Evolutionary conservation across 2,888 invertebrate genomes (phyloP).

Genomic region (Agriopis aurantiaria): DNA sequence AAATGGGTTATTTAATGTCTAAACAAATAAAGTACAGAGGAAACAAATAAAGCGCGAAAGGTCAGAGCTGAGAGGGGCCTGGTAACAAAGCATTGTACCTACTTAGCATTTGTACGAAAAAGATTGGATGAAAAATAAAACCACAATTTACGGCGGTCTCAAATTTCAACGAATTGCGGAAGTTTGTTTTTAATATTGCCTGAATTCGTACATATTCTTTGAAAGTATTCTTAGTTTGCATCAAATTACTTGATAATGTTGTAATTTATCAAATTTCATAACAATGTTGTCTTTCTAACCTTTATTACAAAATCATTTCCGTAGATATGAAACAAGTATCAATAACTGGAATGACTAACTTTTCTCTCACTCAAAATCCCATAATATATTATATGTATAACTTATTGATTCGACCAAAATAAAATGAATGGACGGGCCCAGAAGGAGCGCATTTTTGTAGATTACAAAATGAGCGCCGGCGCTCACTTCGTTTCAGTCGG

Average conservation of each 20-base stretch:
- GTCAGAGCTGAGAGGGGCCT: background rate
- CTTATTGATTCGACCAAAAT: too few species aligned
- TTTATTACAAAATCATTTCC: too few species aligned
- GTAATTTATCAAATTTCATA: background rate
- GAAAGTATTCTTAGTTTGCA: background rate
- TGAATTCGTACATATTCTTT: slow-evolving; percentile 11
- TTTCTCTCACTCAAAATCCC: too few species aligned
- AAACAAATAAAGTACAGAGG: background rate
- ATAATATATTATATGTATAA: too few species aligned
- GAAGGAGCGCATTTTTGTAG: too few species aligned
- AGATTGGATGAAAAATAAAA: slow-evolving; percentile 6
- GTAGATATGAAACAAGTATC: too few species aligned
- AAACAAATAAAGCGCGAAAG: background rate
- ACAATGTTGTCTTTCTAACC: background rate
- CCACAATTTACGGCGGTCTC: slow-evolving; percentile 8
- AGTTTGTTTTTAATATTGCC: slow-evolving; percentile 8
- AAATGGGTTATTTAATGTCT: background rate
- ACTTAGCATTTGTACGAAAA: background rate
- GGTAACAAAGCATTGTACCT: background rate
- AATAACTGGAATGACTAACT: too few species aligned
- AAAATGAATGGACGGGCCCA: too few species aligned
- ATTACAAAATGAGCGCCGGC: too few species aligned
- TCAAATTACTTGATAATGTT: slow-evolving; percentile 4
- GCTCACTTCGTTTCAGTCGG: too few species aligned
- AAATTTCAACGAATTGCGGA: slow-evolving; percentile 4